Conservation (phyloP, 2,113 vertebrate genomes). For the Circaetus cinerascens region DNA sequence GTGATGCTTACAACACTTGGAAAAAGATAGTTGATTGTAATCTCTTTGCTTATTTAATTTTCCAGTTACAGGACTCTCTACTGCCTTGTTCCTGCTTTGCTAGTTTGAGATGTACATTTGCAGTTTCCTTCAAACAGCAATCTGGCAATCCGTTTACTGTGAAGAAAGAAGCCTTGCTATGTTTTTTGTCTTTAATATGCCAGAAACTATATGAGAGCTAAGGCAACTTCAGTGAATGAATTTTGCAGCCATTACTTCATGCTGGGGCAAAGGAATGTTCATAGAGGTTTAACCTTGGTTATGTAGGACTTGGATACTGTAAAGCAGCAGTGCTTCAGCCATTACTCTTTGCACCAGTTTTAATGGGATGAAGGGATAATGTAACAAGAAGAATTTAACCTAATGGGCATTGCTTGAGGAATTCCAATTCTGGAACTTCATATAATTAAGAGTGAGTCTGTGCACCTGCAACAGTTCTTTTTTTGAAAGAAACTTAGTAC, state of each 20-base stretch:
- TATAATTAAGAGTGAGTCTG: background rate
- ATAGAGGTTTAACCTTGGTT: background rate
- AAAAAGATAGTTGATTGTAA: background rate
- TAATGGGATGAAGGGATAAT: background rate
- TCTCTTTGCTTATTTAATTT: background rate
- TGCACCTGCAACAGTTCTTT: background rate
- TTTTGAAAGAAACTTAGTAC: background rate
- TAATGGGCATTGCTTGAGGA: background rate
- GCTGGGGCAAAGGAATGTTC: background rate
- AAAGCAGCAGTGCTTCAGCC: background rate
- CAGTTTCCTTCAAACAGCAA: background rate
- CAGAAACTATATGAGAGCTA: background rate
- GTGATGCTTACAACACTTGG: background rate
- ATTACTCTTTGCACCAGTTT: background rate
- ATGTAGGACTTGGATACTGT: background rate
- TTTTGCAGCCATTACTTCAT: background rate
- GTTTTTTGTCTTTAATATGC: background rate
- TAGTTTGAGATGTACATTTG: background rate
- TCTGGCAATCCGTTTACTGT: background rate
- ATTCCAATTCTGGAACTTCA: background rate
- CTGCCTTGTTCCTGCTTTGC: background rate
- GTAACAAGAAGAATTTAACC: background rate
- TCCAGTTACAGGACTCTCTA: background rate
- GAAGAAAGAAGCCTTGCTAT: background rate
- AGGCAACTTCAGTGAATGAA: background rate